These are phyloP conservation scores for Dinocampus coccinellae DNA, from an alignment of 2,888 invertebrate species.

Conservation along the genomic window DNA sequence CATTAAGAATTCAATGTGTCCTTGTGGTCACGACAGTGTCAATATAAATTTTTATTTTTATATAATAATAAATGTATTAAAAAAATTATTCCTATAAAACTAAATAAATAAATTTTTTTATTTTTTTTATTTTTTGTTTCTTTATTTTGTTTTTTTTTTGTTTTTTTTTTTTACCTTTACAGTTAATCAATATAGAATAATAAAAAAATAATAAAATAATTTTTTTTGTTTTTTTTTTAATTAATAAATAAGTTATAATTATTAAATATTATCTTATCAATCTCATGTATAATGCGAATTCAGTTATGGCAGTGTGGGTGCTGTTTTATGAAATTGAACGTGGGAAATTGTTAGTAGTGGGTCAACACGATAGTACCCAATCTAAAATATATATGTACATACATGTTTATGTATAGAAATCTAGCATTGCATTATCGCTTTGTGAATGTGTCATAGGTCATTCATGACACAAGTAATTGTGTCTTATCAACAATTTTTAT, in stretches of 20 bases:
- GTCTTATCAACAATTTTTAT: slow-evolving; percentile 4
- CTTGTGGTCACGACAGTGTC: slow-evolving; percentile 50
- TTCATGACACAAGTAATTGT: neutral
- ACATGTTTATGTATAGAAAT: neutral
- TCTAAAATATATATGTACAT: neutral
- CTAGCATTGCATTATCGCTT: neutral
- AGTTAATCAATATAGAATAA: too few relatives aligned
- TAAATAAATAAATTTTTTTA: too few relatives aligned
- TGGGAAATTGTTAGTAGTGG: slow-evolving; percentile 37
- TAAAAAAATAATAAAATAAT: too few relatives aligned
- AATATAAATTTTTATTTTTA: neutral
- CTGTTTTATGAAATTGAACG: slow-evolving; percentile 39
- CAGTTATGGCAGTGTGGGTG: slow-evolving; percentile 48
- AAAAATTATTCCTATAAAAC: too few relatives aligned
- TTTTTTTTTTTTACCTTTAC: too few relatives aligned
- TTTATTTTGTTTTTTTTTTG: too few relatives aligned
- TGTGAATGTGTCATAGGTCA: neutral
- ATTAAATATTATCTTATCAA: slow-evolving; percentile 4
- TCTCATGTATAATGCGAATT: slow-evolving; percentile 35
- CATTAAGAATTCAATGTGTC: slow-evolving; percentile 60
- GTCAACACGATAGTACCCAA: neutral
- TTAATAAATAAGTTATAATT: neutral
- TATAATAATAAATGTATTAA: too few relatives aligned
- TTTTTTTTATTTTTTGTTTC: too few relatives aligned
- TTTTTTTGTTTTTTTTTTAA: too few relatives aligned